These are phyloP conservation scores for Euschistus heros DNA, from an alignment of 1,140 invertebrate genomes.

Conservation along the genomic window DNA sequence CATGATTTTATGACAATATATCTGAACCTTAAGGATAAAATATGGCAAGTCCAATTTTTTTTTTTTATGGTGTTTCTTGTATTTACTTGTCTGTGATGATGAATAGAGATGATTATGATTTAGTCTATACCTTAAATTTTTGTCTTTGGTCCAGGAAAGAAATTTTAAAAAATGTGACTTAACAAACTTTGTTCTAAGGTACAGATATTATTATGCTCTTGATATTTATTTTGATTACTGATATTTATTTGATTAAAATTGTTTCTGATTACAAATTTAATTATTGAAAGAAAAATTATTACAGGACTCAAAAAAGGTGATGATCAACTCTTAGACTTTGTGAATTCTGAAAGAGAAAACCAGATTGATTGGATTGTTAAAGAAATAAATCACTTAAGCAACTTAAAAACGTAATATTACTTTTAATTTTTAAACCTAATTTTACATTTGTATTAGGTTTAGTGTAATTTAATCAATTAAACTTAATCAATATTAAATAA, in stretches of 20 bases:
- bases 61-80: too few relatives aligned
- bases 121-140: too few relatives aligned
- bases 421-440: conserved; percentile 13
- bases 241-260: neutral
- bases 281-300: neutral
- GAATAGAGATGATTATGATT: too few relatives aligned
- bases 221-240: neutral
- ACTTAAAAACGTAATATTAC: conserved; percentile 37
- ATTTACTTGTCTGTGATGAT: too few relatives aligned
- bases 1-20: neutral
- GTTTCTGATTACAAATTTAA: neutral
- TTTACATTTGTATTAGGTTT: neutral
- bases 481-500: neutral
- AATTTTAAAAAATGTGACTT: neutral
- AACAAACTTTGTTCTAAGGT: neutral
- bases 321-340: conserved; percentile 20
- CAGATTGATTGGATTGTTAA: conserved; percentile 42
- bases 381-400: conserved; percentile 41
- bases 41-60: too few relatives aligned
- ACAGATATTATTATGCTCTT: neutral
- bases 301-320: conserved; percentile 1
- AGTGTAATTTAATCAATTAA: neutral
- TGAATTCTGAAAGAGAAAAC: conserved; percentile 40
- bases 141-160: neutral
- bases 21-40: too few relatives aligned